A percentile compares a stretch with the other conserved stretches of the same genome.
These are phyloP conservation scores for Andrena chrysosceles DNA, from an alignment of 2,888 invertebrate genomes.

Conservation along the genomic window DNA sequence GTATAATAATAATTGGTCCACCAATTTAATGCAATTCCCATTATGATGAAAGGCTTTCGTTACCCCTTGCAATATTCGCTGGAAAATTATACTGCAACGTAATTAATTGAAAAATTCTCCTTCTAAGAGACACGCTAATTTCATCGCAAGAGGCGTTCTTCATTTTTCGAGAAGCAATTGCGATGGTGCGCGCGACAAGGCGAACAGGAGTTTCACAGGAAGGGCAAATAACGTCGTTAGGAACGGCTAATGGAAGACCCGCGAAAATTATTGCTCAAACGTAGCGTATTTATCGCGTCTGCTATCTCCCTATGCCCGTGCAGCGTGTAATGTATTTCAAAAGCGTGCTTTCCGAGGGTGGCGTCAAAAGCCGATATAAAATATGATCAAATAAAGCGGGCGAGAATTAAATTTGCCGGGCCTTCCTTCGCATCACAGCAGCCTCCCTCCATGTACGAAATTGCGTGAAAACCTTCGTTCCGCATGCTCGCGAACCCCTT, in stretches of 20 bases:
- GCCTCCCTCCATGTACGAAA: slow-evolving; percentile 62
- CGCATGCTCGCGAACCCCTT: slow-evolving; percentile 40
- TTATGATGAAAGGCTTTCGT: slow-evolving; percentile 1
- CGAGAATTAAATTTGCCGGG: slow-evolving; percentile 82
- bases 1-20: slow-evolving; percentile 16
- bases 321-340: slow-evolving; percentile 84
- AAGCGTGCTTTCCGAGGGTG: slow-evolving; percentile 83
- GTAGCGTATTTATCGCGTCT: slow-evolving; percentile 72
- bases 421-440: slow-evolving; percentile 77
- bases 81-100: slow-evolving; percentile 8
- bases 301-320: slow-evolving; percentile 55
- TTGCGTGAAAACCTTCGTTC: slow-evolving; percentile 68
- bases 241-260: slow-evolving; percentile 72
- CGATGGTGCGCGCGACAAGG: slow-evolving; percentile 20
- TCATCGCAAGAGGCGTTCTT: slow-evolving; percentile 10
- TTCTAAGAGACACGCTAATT: slow-evolving; percentile 25
- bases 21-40: slow-evolving; percentile 3
- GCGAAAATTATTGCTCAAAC: slow-evolving; percentile 74
- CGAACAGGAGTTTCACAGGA: slow-evolving; percentile 43
- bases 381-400: slow-evolving; percentile 84
- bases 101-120: slow-evolving; percentile 18
- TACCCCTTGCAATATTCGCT: slow-evolving; percentile 2
- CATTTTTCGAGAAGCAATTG: slow-evolving; percentile 47
- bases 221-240: slow-evolving; percentile 71
- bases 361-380: slow-evolving; percentile 84